Conservation (phyloP, 2,888 invertebrate genomes). For the Leptogaster cylindrica region DNA sequence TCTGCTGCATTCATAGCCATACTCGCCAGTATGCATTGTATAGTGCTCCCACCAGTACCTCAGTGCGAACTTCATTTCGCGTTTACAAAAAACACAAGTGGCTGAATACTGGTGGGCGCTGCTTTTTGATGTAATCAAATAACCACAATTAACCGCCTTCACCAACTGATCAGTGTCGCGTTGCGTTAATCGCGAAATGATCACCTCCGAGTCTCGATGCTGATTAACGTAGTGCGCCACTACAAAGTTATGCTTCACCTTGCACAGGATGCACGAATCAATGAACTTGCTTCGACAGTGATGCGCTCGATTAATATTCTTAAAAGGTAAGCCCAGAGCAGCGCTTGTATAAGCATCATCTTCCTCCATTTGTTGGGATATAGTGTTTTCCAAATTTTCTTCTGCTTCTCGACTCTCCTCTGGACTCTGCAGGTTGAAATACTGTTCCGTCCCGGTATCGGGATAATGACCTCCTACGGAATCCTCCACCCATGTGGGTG, state of each 20-base stretch:
- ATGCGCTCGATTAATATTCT: slow-evolving; percentile 26
- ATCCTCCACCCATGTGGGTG: slow-evolving; percentile 51
- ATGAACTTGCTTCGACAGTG: slow-evolving; percentile 44
- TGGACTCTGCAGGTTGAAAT: background rate
- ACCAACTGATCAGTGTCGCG: slow-evolving; percentile 33
- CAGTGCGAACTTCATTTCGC: slow-evolving; percentile 24
- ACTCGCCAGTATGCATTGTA: slow-evolving; percentile 39
- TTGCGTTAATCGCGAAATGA: slow-evolving; percentile 34
- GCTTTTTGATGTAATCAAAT: slow-evolving; percentile 13
- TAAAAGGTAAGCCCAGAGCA: background rate
- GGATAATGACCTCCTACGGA: background rate
- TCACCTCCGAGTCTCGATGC: slow-evolving; percentile 40
- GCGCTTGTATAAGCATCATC: slow-evolving; percentile 45
- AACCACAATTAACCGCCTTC: slow-evolving; percentile 35
- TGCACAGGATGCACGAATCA: slow-evolving; percentile 51
- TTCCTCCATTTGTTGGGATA: background rate
- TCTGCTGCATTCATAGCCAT: slow-evolving; percentile 23
- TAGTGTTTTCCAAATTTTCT: background rate
- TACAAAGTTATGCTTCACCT: slow-evolving; percentile 48
- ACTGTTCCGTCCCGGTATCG: background rate
- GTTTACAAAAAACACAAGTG: slow-evolving; percentile 41
- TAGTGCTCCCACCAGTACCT: slow-evolving; percentile 43
- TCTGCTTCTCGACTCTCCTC: background rate
- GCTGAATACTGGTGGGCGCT: slow-evolving; percentile 36
- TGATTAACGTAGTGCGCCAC: slow-evolving; percentile 47